Conservation (phyloP, 2,797 vertebrate genomes). For the Sandelia bainsii region DNA sequence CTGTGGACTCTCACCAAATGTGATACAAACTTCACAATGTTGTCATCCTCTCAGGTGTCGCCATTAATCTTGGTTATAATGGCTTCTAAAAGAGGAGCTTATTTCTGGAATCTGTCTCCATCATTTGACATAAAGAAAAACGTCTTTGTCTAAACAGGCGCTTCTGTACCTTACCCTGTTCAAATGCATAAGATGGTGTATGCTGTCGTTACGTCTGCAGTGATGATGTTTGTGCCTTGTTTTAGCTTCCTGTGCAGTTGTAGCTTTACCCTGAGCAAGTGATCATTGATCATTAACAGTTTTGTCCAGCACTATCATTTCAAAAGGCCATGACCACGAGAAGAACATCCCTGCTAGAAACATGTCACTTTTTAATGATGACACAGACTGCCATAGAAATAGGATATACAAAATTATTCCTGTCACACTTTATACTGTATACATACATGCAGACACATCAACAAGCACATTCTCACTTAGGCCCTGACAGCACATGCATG, state of each 20-base stretch:
- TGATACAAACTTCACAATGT: slow-evolving; percentile 22
- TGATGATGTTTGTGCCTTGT: slow-evolving; percentile 29
- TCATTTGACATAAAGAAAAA: slow-evolving; percentile 48
- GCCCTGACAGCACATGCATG: slow-evolving; percentile 15
- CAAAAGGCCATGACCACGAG: slow-evolving; percentile 11
- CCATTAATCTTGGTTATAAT: slow-evolving; percentile 44
- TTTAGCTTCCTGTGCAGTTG: slow-evolving; percentile 19
- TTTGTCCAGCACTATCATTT: slow-evolving; percentile 5
- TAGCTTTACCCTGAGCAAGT: slow-evolving; percentile 24
- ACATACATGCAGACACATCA: slow-evolving; percentile 8
- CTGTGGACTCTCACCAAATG: slow-evolving; percentile 13
- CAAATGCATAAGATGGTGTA: slow-evolving; percentile 28
- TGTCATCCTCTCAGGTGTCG: slow-evolving; percentile 20
- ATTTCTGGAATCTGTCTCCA: slow-evolving; percentile 32
- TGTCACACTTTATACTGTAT: slow-evolving; percentile 23
- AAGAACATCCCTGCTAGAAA: slow-evolving; percentile 5
- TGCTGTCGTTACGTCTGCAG: slow-evolving; percentile 10
- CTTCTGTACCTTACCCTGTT: slow-evolving; percentile 35
- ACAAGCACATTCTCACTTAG: slow-evolving; percentile 3
- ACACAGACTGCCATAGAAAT: slow-evolving; percentile 17
- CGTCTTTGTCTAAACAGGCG: slow-evolving; percentile 20
- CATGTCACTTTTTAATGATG: slow-evolving; percentile 7
- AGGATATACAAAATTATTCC: slow-evolving; percentile 8
- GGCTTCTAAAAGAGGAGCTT: slow-evolving; percentile 20
- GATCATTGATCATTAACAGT: not conserved